These are phyloP conservation scores for Cryptoprocta ferox DNA, from an alignment of 2,797 vertebrate genomes.

Conservation along the genomic window DNA sequence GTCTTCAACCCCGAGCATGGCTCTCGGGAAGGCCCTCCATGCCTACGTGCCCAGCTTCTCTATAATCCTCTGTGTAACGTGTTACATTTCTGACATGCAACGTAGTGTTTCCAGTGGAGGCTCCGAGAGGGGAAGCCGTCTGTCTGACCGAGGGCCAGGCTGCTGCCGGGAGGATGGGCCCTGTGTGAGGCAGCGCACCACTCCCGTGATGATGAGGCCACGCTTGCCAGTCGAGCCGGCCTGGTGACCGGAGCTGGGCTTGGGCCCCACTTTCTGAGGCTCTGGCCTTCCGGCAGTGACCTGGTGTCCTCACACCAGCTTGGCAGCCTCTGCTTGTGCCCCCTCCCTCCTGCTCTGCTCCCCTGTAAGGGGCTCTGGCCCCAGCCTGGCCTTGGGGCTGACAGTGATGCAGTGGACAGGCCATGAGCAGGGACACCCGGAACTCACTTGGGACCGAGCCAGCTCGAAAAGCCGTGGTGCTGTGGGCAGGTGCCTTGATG, in stretches of 20 bases:
- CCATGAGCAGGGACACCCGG: accelerated
- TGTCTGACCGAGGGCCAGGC: accelerated
- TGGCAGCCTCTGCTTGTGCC: not conserved
- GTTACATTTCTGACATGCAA: no score
- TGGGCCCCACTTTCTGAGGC: not conserved
- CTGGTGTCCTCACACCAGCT: not conserved
- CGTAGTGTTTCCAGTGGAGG: not conserved
- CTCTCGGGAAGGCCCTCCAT: not conserved
- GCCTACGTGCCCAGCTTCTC: not conserved
- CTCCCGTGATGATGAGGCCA: accelerated
- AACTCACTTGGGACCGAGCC: not conserved
- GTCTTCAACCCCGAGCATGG: not conserved
- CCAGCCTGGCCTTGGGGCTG: not conserved
- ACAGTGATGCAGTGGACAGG: not conserved
- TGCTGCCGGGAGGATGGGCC: not conserved
- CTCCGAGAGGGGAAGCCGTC: not conserved
- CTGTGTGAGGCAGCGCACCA: accelerated
- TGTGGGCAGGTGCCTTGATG: accelerated
- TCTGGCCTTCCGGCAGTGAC: not conserved
- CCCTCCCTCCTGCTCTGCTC: not conserved
- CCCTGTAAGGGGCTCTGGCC: not conserved
- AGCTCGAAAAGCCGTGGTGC: not conserved
- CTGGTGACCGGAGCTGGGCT: not conserved
- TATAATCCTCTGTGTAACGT: accelerated
- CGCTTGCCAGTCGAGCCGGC: not conserved